Conservation (phyloP, 2,888 invertebrate species). For the Brenthis hecate region DNA sequence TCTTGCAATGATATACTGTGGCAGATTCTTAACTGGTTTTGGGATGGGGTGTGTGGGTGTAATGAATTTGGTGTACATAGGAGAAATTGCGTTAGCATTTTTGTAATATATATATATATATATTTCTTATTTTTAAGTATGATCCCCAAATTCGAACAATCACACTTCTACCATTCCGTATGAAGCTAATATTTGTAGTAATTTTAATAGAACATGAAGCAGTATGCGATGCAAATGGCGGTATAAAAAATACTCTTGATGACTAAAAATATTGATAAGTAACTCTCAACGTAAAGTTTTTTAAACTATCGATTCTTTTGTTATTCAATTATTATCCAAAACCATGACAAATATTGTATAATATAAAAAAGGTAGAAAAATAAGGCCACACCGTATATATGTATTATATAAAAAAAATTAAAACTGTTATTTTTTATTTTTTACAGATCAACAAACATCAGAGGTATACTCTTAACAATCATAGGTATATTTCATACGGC, state of each 20-base stretch:
- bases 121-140: not conserved
- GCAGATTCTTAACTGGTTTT: slow-evolving; percentile 48
- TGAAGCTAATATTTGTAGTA: no score
- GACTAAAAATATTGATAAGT: no score
- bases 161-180: no score
- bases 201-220: no score
- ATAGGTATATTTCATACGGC: slow-evolving; percentile 49
- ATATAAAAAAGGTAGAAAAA: not conserved
- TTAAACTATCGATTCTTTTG: not conserved
- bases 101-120: not conserved
- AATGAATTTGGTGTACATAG: slow-evolving; percentile 52
- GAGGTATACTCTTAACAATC: slow-evolving; percentile 52
- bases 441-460: slow-evolving; percentile 53
- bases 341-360: not conserved
- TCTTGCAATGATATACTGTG: slow-evolving; percentile 47
- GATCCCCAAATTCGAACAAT: no score
- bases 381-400: not conserved
- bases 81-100: slow-evolving; percentile 55
- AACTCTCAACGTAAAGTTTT: no score
- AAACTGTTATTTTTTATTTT: not conserved
- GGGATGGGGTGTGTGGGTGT: slow-evolving; percentile 47
- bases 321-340: not conserved
- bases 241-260: no score
- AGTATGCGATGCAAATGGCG: no score
- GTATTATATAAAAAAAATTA: not conserved